phyloP scores from a whole-genome alignment of 2,888 invertebrate species.

The Linyphia triangularis region DNA sequence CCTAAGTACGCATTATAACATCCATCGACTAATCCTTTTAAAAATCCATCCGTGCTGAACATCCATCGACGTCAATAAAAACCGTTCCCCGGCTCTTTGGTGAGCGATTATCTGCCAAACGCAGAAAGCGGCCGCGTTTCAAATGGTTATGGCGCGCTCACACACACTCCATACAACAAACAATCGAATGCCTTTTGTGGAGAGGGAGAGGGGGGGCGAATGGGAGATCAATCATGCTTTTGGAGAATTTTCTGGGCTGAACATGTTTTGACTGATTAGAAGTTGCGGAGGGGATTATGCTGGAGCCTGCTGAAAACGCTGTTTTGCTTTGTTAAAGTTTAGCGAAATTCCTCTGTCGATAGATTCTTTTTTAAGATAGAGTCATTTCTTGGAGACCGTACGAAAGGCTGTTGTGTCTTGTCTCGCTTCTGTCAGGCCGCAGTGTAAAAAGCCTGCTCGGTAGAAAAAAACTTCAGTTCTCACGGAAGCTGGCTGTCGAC shows the following conservation, averaged over 20 bases:
- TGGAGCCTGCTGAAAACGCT: no score
- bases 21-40: slow-evolving; percentile 3
- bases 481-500: no score
- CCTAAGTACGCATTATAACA: background rate
- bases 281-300: background rate
- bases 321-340: no score
- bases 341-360: no score
- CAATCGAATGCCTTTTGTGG: background rate
- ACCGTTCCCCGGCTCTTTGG: background rate
- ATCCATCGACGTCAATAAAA: background rate
- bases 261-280: background rate
- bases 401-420: no score
- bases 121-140: background rate
- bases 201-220: background rate
- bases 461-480: no score
- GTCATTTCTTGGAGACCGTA: no score
- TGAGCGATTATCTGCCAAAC: background rate
- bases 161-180: background rate
- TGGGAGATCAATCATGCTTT: background rate
- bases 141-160: no score
- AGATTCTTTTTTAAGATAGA: no score
- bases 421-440: no score
- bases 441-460: no score
- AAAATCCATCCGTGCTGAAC: background rate
- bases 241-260: background rate